Evolutionary conservation across 2,888 invertebrate genomes (phyloP).

Genomic region (Frankliniella intonsa): DNA sequence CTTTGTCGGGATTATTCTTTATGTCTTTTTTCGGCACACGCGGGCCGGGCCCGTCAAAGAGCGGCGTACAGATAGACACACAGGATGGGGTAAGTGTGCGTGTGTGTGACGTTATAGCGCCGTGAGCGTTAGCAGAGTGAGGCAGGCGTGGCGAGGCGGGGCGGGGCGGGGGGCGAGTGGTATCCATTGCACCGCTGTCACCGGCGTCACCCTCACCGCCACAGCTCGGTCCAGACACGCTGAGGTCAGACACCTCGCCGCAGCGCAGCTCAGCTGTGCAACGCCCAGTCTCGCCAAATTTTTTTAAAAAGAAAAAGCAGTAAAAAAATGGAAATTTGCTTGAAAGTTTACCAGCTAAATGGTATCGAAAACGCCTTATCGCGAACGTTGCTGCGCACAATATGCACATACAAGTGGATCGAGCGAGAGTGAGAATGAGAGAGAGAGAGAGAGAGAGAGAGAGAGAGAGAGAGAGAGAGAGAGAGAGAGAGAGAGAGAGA

Average conservation of each 20-base stretch:
- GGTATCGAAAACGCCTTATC: too few species aligned
- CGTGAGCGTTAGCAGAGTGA: neutral
- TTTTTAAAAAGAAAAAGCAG: too few species aligned
- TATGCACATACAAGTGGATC: too few species aligned
- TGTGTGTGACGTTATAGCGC: neutral
- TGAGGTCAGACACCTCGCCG: neutral
- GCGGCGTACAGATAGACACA: neutral
- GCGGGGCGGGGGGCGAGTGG: neutral
- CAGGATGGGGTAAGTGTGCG: too few species aligned
- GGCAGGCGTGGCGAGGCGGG: neutral
- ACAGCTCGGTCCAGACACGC: neutral
- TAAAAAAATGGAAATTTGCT: too few species aligned
- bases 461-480: neutral
- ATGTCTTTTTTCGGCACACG: neutral
- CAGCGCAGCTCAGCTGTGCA: neutral
- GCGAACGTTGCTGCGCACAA: too few species aligned
- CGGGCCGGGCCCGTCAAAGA: neutral
- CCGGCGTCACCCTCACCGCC: neutral
- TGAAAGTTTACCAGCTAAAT: too few species aligned
- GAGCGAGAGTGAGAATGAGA: neutral
- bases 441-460: neutral
- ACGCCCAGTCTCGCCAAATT: neutral
- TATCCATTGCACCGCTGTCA: neutral
- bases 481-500: neutral
- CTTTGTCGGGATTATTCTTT: conserved; percentile 14